These are phyloP conservation scores for Macrosiphum euphorbiae DNA, from an alignment of 2,888 invertebrate species.

Conservation along the genomic window DNA sequence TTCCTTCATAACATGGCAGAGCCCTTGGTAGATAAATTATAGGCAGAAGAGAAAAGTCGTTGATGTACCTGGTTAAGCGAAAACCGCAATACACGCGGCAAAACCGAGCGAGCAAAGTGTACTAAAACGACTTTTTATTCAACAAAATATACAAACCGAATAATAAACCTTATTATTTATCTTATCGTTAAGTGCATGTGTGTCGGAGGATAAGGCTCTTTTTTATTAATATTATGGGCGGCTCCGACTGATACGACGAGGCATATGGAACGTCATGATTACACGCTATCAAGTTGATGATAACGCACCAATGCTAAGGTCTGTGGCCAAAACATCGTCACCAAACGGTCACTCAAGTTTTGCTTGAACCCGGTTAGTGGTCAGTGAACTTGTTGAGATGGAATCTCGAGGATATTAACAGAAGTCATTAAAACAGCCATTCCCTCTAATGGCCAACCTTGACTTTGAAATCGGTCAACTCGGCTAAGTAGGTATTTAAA, in stretches of 20 bases:
- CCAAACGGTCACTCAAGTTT: slow-evolving; percentile 2
- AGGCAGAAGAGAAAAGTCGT: not conserved
- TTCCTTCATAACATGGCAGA: not conserved
- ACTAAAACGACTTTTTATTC: slow-evolving; percentile 61
- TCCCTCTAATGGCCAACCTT: slow-evolving; percentile 53
- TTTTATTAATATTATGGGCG: slow-evolving; percentile 50
- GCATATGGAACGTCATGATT: slow-evolving; percentile 36
- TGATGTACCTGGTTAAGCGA: not conserved
- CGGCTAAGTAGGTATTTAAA: slow-evolving; percentile 14
- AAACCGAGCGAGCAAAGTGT: slow-evolving; percentile 56
- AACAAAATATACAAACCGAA: slow-evolving; percentile 38
- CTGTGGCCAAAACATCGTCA: not conserved
- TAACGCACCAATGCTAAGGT: not conserved
- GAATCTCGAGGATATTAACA: slow-evolving; percentile 49
- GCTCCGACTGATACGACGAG: slow-evolving; percentile 50
- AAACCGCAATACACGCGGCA: slow-evolving; percentile 39
- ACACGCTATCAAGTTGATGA: slow-evolving; percentile 37
- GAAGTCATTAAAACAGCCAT: slow-evolving; percentile 42
- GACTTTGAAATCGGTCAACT: slow-evolving; percentile 55
- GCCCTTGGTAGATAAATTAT: not conserved
- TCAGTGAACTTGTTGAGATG: slow-evolving; percentile 45
- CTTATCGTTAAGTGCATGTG: slow-evolving; percentile 49
- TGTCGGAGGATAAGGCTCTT: slow-evolving; percentile 59
- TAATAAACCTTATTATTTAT: slow-evolving; percentile 43
- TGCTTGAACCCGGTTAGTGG: slow-evolving; percentile 21